A percentile compares a stretch with the other conserved stretches of the same genome.
phyloP scores from a whole-genome alignment of 2,797 vertebrate genomes.

The Ptychadena robeensis region DNA sequence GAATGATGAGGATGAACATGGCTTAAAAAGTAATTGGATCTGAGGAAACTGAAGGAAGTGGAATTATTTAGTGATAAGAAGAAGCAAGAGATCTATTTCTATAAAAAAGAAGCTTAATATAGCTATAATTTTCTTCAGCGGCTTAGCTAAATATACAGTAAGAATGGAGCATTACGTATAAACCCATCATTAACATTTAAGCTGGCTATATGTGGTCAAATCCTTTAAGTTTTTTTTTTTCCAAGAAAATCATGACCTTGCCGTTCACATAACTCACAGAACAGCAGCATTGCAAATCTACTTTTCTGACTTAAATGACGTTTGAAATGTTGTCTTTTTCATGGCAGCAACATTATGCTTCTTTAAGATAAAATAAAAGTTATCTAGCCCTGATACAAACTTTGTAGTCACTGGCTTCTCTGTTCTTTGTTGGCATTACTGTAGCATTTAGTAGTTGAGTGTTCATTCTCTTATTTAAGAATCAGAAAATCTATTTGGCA shows the following conservation, averaged over 20 bases:
- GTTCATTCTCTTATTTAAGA: no score
- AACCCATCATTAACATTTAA: background rate
- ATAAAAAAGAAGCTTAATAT: background rate
- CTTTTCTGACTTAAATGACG: background rate
- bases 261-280: background rate
- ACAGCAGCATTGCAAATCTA: background rate
- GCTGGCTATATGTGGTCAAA: background rate
- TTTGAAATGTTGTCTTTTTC: background rate
- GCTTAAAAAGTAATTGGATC: conserved; percentile 3
- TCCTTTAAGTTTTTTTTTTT: background rate
- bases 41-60: background rate
- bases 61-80: background rate
- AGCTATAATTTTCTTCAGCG: background rate
- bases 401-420: no score
- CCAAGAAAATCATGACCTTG: background rate
- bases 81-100: conserved; percentile 1
- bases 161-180: background rate
- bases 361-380: no score
- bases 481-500: no score
- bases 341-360: no score
- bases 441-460: no score
- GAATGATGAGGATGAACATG: background rate
- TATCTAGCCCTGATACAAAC: no score
- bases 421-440: no score
- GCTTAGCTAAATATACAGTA: background rate